Conservation (phyloP, 2,113 vertebrate genomes). For the Stegostoma tigrinum region DNA sequence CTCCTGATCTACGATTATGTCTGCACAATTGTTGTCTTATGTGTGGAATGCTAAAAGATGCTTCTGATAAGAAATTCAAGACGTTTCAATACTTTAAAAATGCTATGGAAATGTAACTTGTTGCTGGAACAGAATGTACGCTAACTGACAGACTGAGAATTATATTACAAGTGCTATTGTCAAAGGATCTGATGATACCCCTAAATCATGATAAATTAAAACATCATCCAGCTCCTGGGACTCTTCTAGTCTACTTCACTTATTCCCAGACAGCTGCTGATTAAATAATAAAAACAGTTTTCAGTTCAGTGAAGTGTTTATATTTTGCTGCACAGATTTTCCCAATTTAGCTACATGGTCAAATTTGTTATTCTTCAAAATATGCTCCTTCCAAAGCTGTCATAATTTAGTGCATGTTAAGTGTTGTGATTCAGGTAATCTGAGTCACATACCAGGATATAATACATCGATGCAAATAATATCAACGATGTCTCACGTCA, state of each 20-base stretch:
- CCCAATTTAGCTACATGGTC: background rate
- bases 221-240: background rate
- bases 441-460: background rate
- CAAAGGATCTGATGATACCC: background rate
- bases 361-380: background rate
- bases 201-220: conserved; percentile 19
- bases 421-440: background rate
- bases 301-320: background rate
- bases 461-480: background rate
- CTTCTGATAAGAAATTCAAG: background rate
- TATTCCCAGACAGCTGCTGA: background rate
- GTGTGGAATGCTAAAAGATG: background rate
- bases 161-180: background rate
- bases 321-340: background rate
- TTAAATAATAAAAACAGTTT: background rate
- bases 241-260: background rate
- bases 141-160: background rate
- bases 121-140: background rate
- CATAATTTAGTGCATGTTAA: background rate
- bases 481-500: background rate
- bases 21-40: too few relatives aligned
- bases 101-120: background rate
- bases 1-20: too few relatives aligned
- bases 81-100: background rate
- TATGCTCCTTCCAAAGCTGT: background rate